These are phyloP conservation scores for Acipenser transmontanus DNA, from an alignment of 2,797 vertebrate genomes.

Conservation along the genomic window DNA sequence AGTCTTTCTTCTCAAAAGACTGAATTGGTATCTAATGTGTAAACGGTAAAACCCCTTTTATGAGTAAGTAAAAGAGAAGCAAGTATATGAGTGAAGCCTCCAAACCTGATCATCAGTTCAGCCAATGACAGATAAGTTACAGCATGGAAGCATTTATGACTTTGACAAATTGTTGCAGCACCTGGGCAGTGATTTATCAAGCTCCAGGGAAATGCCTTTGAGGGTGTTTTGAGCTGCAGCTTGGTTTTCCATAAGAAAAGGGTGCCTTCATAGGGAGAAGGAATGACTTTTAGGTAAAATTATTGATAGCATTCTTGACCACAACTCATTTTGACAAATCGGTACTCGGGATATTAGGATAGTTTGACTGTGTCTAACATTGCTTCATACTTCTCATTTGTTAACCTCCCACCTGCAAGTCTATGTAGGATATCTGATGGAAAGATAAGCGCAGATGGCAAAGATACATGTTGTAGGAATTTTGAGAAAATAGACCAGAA, in stretches of 20 bases:
- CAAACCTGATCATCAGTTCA: slow-evolving; percentile 46
- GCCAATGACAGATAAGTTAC: slow-evolving; percentile 61
- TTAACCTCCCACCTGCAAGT: slow-evolving; percentile 66
- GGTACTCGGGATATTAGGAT: slow-evolving; percentile 52
- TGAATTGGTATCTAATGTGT: slow-evolving; percentile 4
- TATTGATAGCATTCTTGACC: slow-evolving; percentile 64
- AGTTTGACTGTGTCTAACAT: slow-evolving; percentile 63
- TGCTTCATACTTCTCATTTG: slow-evolving; percentile 51
- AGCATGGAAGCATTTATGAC: slow-evolving; percentile 75
- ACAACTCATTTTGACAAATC: slow-evolving; percentile 75
- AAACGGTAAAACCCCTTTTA: slow-evolving; percentile 22
- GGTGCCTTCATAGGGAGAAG: slow-evolving; percentile 15
- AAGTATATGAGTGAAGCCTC: slow-evolving; percentile 39
- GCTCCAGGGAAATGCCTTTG: slow-evolving; percentile 58
- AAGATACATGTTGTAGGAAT: slow-evolving; percentile 37
- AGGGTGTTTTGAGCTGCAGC: slow-evolving; percentile 45
- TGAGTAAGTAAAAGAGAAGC: slow-evolving; percentile 25
- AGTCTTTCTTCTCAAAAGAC: neutral
- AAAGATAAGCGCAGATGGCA: slow-evolving; percentile 60
- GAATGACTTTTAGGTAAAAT: slow-evolving; percentile 39
- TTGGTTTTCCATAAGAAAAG: slow-evolving; percentile 54
- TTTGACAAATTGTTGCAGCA: slow-evolving; percentile 78
- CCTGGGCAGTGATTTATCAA: slow-evolving; percentile 81
- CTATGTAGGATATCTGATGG: slow-evolving; percentile 63
- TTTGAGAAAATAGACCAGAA: slow-evolving; percentile 18